Conservation (phyloP, 2,113 vertebrate genomes). For the Phyllopteryx taeniolatus region DNA sequence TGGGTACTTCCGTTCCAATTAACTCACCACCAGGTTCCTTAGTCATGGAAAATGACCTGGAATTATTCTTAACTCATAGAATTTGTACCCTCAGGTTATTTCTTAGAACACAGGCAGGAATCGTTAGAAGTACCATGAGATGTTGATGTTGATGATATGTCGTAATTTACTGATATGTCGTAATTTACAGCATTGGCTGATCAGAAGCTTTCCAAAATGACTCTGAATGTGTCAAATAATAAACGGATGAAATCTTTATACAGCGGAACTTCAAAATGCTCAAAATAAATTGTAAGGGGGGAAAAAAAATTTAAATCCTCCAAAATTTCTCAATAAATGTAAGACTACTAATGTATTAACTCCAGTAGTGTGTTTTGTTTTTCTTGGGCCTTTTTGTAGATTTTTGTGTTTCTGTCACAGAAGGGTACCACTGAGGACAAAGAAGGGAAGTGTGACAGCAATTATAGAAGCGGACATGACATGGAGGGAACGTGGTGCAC, state of each 20-base stretch:
- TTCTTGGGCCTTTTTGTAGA: too few species aligned
- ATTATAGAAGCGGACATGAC: too few species aligned
- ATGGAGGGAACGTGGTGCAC: too few species aligned
- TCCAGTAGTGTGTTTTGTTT: too few species aligned
- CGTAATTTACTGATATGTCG: not conserved
- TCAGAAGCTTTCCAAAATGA: not conserved
- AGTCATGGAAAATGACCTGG: slow-evolving; percentile 52
- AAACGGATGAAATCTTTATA: not conserved
- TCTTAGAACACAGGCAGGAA: not conserved
- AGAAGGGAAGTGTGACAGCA: too few species aligned
- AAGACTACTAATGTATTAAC: too few species aligned
- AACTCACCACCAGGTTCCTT: slow-evolving; percentile 31
- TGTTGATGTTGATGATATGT: not conserved
- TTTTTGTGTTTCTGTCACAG: too few species aligned
- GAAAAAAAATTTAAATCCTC: not conserved
- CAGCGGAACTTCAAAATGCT: not conserved
- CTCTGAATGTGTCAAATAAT: not conserved
- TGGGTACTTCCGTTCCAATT: slow-evolving; percentile 42
- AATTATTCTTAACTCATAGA: slow-evolving; percentile 19
- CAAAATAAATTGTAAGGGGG: not conserved
- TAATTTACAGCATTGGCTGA: not conserved
- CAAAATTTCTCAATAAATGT: too few species aligned
- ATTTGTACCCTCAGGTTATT: slow-evolving; percentile 31
- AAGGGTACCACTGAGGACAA: too few species aligned
- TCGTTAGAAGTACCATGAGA: slow-evolving; percentile 3